Evolutionary conservation across 1,140 invertebrate species (phyloP).

Genomic region (Homalodisca vitripennis): DNA sequence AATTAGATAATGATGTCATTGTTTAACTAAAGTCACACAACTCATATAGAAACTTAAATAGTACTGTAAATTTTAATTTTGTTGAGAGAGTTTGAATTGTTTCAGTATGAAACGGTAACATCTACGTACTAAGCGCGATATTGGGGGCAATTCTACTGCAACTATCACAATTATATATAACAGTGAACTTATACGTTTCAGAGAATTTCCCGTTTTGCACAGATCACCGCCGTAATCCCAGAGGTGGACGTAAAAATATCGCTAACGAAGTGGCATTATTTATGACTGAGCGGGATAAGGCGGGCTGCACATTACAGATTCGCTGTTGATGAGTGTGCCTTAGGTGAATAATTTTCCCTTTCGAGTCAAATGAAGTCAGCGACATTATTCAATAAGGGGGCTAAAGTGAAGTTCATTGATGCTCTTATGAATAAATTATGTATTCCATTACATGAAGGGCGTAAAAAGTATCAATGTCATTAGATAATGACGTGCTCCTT

Average conservation of each 20-base stretch:
- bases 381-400: conserved; percentile 23
- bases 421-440: conserved; percentile 27
- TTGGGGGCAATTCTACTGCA: no score
- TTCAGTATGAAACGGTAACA: no score
- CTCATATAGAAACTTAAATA: no score
- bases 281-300: background rate
- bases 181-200: no score
- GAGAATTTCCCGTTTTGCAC: no score
- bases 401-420: conserved; percentile 23
- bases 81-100: no score
- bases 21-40: no score
- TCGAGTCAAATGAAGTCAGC: conserved; percentile 25
- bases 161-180: no score
- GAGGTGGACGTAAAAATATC: background rate
- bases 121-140: no score
- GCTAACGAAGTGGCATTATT: conserved; percentile 24
- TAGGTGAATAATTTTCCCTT: conserved; percentile 26
- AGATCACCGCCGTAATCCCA: background rate
- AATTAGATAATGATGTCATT: no score
- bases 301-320: conserved; percentile 4
- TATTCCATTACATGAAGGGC: conserved; percentile 25
- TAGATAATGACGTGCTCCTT: conserved; percentile 21
- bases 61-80: no score
- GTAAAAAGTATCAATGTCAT: conserved; percentile 26
- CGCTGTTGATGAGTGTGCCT: conserved; percentile 17